Evolutionary conservation across 2,888 invertebrate genomes (phyloP).

Genomic region (Drosophila multiciliata): DNA sequence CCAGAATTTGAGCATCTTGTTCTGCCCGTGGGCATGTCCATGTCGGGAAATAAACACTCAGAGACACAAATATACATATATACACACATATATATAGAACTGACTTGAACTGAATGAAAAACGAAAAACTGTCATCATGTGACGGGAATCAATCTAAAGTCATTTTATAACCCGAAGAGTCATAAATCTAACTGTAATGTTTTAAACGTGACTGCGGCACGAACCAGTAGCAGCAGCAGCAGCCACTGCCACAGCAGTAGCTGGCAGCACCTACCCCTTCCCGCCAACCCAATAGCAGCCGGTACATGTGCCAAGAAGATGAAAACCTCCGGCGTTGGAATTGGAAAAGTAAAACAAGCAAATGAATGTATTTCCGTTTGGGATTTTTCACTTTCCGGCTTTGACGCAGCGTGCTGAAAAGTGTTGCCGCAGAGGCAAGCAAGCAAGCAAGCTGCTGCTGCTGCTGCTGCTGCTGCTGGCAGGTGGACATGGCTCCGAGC

Average conservation of each 20-base stretch:
- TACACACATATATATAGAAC: not conserved
- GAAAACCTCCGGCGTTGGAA: constrained; percentile 66
- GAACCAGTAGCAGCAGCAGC: constrained; percentile 31
- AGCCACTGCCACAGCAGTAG: too few species aligned
- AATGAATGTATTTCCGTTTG: constrained; percentile 82
- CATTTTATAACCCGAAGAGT: constrained; percentile 84
- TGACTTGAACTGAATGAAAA: constrained; percentile 61
- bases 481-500: constrained; percentile 34
- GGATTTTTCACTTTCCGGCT: constrained; percentile 81
- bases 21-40: constrained; percentile 43
- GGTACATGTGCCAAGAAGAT: constrained; percentile 31
- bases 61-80: not conserved
- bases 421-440: constrained; percentile 55
- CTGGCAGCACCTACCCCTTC: not conserved
- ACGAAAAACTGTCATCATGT: constrained; percentile 82
- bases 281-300: not conserved
- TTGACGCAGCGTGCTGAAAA: constrained; percentile 62
- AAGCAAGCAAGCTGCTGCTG: constrained; percentile 1
- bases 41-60: constrained; percentile 32
- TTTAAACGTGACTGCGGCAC: constrained; percentile 83
- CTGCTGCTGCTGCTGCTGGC: constrained; percentile 5
- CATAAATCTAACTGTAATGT: constrained; percentile 84
- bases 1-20: constrained; percentile 43
- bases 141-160: constrained; percentile 84
- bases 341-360: constrained; percentile 81